phyloP scores from a whole-genome alignment of 2,113 vertebrate species.

The Oreocharis arfaki region DNA sequence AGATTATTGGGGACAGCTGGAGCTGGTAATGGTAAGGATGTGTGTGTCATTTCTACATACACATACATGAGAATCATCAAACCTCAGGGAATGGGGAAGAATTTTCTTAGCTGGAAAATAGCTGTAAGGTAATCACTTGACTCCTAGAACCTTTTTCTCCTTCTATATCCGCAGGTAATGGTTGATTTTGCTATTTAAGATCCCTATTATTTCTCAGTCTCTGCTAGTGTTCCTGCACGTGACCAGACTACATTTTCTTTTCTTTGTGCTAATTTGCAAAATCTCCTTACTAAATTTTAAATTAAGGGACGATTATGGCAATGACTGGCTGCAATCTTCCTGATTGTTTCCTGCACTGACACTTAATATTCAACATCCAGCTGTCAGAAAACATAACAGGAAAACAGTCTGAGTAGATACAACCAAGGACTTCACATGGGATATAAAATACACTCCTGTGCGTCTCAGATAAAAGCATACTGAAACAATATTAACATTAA shows the following conservation, averaged over 20 bases:
- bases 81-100: background rate
- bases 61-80: background rate
- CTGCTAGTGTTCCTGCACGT: background rate
- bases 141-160: background rate
- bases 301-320: background rate
- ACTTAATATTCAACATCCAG: background rate
- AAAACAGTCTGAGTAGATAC: background rate
- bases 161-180: background rate
- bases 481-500: background rate
- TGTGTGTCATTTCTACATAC: background rate
- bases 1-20: background rate
- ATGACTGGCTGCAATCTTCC: background rate
- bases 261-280: background rate
- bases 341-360: background rate
- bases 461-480: background rate
- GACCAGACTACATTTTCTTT: background rate
- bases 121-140: background rate
- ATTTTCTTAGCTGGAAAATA: background rate
- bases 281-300: background rate
- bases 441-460: background rate
- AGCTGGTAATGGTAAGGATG: background rate
- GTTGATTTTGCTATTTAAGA: background rate
- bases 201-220: background rate
- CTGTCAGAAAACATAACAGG: background rate
- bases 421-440: background rate